phyloP scores from a whole-genome alignment of 2,888 invertebrate species.

The Leptopterna dolabrata region DNA sequence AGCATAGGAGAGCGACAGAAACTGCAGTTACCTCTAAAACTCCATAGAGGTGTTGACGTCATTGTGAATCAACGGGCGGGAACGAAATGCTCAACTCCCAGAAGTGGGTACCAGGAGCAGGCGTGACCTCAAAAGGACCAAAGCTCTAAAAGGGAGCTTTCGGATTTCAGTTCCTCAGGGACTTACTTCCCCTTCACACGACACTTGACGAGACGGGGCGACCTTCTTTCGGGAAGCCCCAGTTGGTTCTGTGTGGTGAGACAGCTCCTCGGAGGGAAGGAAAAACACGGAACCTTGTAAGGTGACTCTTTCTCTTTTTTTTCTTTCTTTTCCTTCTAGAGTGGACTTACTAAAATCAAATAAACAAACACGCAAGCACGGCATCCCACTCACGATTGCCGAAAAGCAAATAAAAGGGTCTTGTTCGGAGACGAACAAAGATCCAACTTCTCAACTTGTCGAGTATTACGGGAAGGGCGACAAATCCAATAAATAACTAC shows the following conservation, averaged over 20 bases:
- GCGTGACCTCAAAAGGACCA: slow-evolving; percentile 6
- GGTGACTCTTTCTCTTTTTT: neutral
- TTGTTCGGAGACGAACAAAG: neutral
- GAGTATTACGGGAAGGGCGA: too few species aligned
- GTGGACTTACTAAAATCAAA: neutral
- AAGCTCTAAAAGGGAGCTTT: neutral
- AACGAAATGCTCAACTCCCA: neutral
- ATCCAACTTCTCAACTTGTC: neutral
- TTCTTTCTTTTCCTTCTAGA: neutral
- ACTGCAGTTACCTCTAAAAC: neutral
- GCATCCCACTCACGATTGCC: neutral
- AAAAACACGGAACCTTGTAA: neutral
- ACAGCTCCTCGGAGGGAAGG: neutral
- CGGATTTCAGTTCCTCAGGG: neutral
- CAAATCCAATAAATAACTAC: too few species aligned
- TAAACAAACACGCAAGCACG: neutral
- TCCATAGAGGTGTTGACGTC: neutral
- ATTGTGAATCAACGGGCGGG: neutral
- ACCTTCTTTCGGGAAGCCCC: neutral
- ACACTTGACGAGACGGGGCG: neutral
- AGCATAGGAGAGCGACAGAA: too few species aligned
- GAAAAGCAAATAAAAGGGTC: neutral
- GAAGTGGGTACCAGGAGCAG: neutral
- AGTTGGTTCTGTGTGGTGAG: neutral
- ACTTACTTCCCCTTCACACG: neutral